Evolutionary conservation across 2,113 vertebrate species (phyloP), one percentile per base, ranked within the genome.

Genomic region (Andinoacara biseriatus): DNA sequence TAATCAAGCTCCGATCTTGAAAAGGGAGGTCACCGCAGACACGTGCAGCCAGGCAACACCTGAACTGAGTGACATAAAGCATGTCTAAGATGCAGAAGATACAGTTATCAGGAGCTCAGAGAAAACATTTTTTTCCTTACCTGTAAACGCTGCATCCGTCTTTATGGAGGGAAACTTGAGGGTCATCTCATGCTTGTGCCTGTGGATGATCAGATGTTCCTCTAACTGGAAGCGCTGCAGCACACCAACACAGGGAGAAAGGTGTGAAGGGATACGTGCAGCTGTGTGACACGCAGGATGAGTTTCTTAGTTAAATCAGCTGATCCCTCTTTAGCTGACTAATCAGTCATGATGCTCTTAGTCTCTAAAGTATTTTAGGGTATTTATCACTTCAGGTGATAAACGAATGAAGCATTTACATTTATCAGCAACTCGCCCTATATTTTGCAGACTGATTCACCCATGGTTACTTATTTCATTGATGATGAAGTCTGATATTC

Each of bases 131-230:
- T 33, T 13, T 22, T 56, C 17, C 69, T 91, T 86, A 99, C 98
- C 98, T 97, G 97, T 97, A 85, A 99, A 96, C 90, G 97, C 95
- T 85, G 92, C 95, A 92, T 99, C 98, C 89, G 96, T 95, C 96
- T 99, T 99, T 95, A 98, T 97, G 92, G 97, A 96, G 86, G 97
- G 90, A 93, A 99, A 98, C 95, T 98, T 99, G 95, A 99, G 96
- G 93, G 97, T 99, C 98, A 99, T 99, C 96, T 99, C 97, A 95
- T 99, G 98, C 95, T 99, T 99, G 96, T 97, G 98, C 91, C 98
- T 96, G 95, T 99, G 98, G 95, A 99, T 97, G 96, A 98, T 97
- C 94, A 99, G 96, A 91, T 99, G 98, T 95, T 99, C 98, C 92
- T 99, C 98, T 90, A 96, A 97, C 90, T 97, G 97, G 96, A 99